These are phyloP conservation scores for Temnothorax curvispinosus DNA, from an alignment of 1,140 invertebrate genomes.

Conservation along the genomic window DNA sequence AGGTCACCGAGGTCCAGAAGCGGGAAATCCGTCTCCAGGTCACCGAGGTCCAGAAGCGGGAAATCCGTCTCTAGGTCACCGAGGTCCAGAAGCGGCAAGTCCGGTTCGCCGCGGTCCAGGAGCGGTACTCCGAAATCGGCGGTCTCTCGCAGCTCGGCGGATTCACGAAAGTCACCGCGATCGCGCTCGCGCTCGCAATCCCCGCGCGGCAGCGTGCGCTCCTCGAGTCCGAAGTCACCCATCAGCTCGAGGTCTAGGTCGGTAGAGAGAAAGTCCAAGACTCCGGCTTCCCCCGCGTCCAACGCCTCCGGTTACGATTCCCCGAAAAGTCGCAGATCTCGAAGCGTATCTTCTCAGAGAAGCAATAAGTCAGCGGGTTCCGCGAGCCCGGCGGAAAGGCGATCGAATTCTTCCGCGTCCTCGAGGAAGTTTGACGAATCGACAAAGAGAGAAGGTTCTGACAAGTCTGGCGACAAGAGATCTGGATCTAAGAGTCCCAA, in stretches of 20 bases:
- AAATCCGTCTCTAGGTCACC: not conserved
- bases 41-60: too few species aligned
- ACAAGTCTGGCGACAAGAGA: conserved; percentile 49
- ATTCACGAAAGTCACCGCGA: conserved; percentile 79
- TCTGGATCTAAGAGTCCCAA: conserved; percentile 83
- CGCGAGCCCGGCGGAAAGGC: conserved; percentile 82
- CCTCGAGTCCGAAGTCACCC: conserved; percentile 74
- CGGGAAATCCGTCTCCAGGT: too few species aligned
- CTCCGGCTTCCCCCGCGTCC: conserved; percentile 75
- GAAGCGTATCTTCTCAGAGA: conserved; percentile 44
- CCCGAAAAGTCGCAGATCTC: conserved; percentile 73
- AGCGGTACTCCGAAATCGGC: conserved; percentile 78
- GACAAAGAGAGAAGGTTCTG: conserved; percentile 46
- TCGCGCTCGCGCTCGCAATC: conserved; percentile 74
- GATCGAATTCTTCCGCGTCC: conserved; percentile 86
- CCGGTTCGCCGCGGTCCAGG: conserved; percentile 77
- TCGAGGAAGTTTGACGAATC: conserved; percentile 65
- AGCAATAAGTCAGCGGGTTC: conserved; percentile 66
- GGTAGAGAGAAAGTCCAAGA: conserved; percentile 74
- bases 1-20: too few species aligned
- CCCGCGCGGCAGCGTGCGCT: conserved; percentile 73
- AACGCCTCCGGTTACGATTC: conserved; percentile 66
- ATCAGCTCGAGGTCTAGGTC: conserved; percentile 72
- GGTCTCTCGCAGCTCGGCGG: conserved; percentile 79
- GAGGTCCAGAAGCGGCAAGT: conserved; percentile 78